Evolutionary conservation across 2,113 vertebrate genomes (phyloP), one percentile per base, ranked within the genome.

Genomic region (Dendrocopos noguchii): DNA sequence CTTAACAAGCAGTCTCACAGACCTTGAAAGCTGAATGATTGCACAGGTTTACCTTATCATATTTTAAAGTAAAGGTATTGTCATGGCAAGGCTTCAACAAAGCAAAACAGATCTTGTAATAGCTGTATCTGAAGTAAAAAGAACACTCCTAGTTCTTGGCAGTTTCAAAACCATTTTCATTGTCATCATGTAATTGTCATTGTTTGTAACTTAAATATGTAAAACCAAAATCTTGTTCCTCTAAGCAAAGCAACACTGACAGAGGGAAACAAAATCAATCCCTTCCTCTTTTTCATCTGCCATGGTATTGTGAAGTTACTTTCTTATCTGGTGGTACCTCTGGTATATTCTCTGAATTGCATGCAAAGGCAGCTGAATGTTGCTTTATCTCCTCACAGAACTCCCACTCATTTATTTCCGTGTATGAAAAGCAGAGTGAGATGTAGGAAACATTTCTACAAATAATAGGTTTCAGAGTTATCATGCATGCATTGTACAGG

Each of bases 11-110:
- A 78, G n/a, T 81, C 47, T 90, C 34, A 84, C 22, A 75, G 82
- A 55, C 74, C 50, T 47, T 79, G 46, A 72, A 72, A 82, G 71
- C 6, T 84, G 55, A 89, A 87, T 50, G n/a, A 61, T 68, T 76
- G 33, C n/a, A 76, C 50, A 60, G 5, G 29, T 84, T 94, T 81
- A 39, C 13, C 19, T 53, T 68, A 81, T 64, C 28, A 4, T 71
- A 50, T 50, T 83, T 82, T 79, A 71, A 70, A 77, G 9, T 39
- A 39, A 29, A 15, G 5, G 7, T 34, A 33, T 47, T 67, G 85
- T 95, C 83, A 50, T 22, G n/a, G 77, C 68, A 77, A 77, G 42
- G 64, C n/a, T 85, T 52, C 60, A 95, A 82, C 46, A 93, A 80
- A 82, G 29, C 20, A 83, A 83, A 93, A 59, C 15, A 17, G 20